phyloP scores from a whole-genome alignment of 2,888 invertebrate genomes.

The Dinocampus coccinellae region DNA sequence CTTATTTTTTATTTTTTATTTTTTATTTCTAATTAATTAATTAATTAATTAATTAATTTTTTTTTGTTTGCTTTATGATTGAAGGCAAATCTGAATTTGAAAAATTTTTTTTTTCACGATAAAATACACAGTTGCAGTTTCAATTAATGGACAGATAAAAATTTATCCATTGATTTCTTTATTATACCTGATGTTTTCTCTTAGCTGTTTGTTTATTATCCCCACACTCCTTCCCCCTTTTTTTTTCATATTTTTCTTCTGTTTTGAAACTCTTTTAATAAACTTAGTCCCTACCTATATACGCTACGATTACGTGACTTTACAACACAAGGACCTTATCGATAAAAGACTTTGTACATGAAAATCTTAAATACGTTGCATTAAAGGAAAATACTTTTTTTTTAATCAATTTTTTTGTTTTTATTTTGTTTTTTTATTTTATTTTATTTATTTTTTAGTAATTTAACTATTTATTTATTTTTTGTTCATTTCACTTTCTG shows the following conservation, averaged over 20 bases:
- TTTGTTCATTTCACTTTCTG: conserved; percentile 1
- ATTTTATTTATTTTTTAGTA: too few species aligned
- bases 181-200: conserved; percentile 59
- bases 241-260: conserved; percentile 42
- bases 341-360: conserved; percentile 68
- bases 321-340: conserved; percentile 68
- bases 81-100: background rate
- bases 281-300: conserved; percentile 63
- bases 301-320: conserved; percentile 69
- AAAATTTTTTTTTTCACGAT: too few species aligned
- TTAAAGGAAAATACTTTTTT: conserved; percentile 39
- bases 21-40: too few species aligned
- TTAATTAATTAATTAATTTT: too few species aligned
- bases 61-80: conserved; percentile 46
- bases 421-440: too few species aligned
- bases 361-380: conserved; percentile 62
- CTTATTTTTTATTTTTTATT: conserved; percentile 14
- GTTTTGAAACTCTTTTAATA: conserved; percentile 49
- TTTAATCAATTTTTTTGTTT: conserved; percentile 37
- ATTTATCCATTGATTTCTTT: conserved; percentile 59
- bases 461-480: too few species aligned
- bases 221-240: conserved; percentile 54
- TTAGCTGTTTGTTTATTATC: conserved; percentile 32
- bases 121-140: background rate
- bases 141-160: background rate